Conservation (phyloP, 2,888 invertebrate species). For the Heliconius ethilla region DNA sequence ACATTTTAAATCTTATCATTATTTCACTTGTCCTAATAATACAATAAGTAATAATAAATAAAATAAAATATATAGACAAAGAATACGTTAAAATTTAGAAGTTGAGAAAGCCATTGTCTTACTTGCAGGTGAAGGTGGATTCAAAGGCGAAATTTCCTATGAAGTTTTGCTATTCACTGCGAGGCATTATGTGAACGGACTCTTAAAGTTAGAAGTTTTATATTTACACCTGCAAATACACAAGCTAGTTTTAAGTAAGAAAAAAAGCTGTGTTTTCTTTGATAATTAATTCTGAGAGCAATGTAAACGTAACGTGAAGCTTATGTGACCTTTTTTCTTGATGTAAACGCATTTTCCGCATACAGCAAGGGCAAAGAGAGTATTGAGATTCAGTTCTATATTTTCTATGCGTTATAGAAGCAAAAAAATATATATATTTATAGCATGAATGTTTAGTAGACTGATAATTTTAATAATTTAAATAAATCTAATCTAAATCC, state of each 20-base stretch:
- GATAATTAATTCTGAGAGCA: background rate
- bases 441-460: background rate
- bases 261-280: background rate
- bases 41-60: too few species aligned
- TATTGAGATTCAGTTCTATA: too few species aligned
- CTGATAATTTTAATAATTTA: background rate
- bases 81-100: background rate
- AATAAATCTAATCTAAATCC: background rate
- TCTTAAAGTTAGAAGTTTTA: slow-evolving; percentile 12
- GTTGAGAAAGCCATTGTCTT: slow-evolving; percentile 28
- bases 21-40: too few species aligned
- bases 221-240: slow-evolving; percentile 8
- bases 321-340: too few species aligned
- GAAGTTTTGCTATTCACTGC: slow-evolving; percentile 37
- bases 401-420: too few species aligned
- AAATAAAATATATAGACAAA: background rate
- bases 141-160: slow-evolving; percentile 30
- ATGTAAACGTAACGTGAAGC: too few species aligned
- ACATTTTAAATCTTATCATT: too few species aligned
- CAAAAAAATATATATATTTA: too few species aligned
- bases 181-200: slow-evolving; percentile 20
- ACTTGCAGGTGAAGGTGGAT: slow-evolving; percentile 6
- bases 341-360: too few species aligned
- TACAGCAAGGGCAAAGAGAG: too few species aligned
- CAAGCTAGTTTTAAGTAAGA: background rate